phyloP scores from a whole-genome alignment of 2,113 vertebrate species.

The Microtus montanus region DNA sequence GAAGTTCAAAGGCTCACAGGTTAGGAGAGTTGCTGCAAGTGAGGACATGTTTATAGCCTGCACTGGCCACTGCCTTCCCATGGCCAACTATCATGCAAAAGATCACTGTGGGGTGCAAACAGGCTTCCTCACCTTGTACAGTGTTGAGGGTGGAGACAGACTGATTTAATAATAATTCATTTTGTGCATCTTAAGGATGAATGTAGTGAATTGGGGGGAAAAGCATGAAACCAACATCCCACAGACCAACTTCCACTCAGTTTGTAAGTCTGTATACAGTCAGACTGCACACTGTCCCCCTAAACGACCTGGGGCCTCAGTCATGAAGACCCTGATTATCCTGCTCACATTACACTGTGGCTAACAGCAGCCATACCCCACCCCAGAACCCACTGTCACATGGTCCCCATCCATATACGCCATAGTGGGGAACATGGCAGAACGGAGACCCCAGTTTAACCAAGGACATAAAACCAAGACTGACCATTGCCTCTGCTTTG shows the following conservation, averaged over 20 bases:
- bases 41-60: neutral
- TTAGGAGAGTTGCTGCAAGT: neutral
- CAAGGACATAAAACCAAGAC: slow-evolving; percentile 29
- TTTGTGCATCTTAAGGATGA: neutral
- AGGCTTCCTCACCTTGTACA: neutral
- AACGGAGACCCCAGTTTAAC: neutral
- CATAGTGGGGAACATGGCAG: accelerated
- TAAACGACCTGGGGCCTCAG: neutral
- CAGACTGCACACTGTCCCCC: neutral
- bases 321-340: neutral
- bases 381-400: accelerated
- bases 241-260: neutral
- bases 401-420: accelerated
- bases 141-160: neutral
- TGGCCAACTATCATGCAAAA: neutral
- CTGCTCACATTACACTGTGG: accelerated
- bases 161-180: neutral
- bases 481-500: slow-evolving; percentile 95
- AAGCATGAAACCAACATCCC: neutral
- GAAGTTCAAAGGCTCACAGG: neutral
- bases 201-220: too few relatives aligned
- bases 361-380: accelerated
- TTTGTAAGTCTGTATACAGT: neutral
- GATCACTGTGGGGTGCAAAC: slow-evolving; percentile 1
- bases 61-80: neutral